Percentiles rank a stretch among this genome's conserved stretches.
Evolutionary conservation across 2,888 invertebrate species (phyloP).

Genomic region (Malachius bipustulatus): DNA sequence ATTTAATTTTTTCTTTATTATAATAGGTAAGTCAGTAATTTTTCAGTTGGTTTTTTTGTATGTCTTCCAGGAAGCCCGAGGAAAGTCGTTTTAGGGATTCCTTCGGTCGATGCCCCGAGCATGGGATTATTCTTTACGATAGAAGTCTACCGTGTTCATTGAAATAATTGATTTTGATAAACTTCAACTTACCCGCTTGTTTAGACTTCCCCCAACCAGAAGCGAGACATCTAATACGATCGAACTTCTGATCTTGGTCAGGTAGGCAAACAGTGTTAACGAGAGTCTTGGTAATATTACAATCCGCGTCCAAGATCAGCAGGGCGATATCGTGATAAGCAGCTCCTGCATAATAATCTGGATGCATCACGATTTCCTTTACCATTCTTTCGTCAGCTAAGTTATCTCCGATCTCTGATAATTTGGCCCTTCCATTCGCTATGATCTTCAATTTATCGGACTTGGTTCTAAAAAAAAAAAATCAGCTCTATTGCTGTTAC

Average conservation of each 20-base stretch:
- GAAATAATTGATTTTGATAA: too few relatives aligned
- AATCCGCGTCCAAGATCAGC: constrained; percentile 18
- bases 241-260: constrained; percentile 10
- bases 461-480: constrained; percentile 8
- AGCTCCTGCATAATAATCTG: constrained; percentile 17
- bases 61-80: too few relatives aligned
- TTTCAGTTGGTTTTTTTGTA: too few relatives aligned
- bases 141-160: too few relatives aligned
- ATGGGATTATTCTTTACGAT: too few relatives aligned
- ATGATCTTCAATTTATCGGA: constrained; percentile 5
- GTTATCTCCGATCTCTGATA: constrained; percentile 7
- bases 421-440: constrained; percentile 7
- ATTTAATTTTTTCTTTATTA: too few relatives aligned
- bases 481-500: too few relatives aligned
- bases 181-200: too few relatives aligned
- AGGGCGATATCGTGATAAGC: constrained; percentile 23
- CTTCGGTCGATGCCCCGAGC: too few relatives aligned
- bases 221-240: constrained; percentile 19
- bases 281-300: constrained; percentile 10
- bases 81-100: too few relatives aligned
- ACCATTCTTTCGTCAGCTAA: not conserved
- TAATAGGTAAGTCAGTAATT: too few relatives aligned
- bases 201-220: constrained; percentile 23
- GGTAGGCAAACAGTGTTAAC: constrained; percentile 21
- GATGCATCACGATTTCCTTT: constrained; percentile 20